Evolutionary conservation across 2,888 invertebrate species (phyloP), one percentile per base, ranked within the genome.

Genomic region (Sinhomidia bicolor): DNA sequence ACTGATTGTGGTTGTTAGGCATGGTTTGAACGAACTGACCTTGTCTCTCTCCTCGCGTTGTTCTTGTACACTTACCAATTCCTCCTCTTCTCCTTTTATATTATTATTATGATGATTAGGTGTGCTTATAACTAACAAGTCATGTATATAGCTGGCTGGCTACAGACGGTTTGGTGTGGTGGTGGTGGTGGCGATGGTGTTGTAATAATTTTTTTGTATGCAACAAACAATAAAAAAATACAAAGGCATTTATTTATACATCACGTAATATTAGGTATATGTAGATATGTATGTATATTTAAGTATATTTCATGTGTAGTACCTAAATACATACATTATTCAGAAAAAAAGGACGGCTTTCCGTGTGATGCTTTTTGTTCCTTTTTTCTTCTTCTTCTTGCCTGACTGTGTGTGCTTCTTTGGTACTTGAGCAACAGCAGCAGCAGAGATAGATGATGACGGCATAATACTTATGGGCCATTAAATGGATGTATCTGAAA

Each of bases 11-110:
- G 81, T 87, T 47, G 83, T 88, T 83, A 88, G 88, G 78, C 57
- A 79, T 79, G 60, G 36, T 57, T 57, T 60, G 79, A 80, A 85
- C 89, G 91, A 90, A 91, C 91, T 91, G 91, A 91, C 91, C 91
- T 91, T 91, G 91, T 91, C 91, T 90, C 91, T 90, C 87, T 88
- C 71, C 76, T 88, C 79, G 36, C 82, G 23, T 20, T 81, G 29
- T 65, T 47, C 36, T 29, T 81, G 71, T 68, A 76, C 85, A 65
- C 85, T 86, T 78, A 85, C 78, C 85, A 89, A 89, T 82, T 89
- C 89, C 65, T 83, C 71, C 54, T 79, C 68, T 79, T 51, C 57
- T 57, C 29, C 17, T 78, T n/a, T 78, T 26, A 17, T 20, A 14
- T 60, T 20, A 60, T 23, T 60, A 60, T 36, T 32, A 68, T 79